Evolutionary conservation across 1,140 invertebrate species (phyloP), one percentile per base, ranked within the genome.

Genomic region (Drosophila hydei): DNA sequence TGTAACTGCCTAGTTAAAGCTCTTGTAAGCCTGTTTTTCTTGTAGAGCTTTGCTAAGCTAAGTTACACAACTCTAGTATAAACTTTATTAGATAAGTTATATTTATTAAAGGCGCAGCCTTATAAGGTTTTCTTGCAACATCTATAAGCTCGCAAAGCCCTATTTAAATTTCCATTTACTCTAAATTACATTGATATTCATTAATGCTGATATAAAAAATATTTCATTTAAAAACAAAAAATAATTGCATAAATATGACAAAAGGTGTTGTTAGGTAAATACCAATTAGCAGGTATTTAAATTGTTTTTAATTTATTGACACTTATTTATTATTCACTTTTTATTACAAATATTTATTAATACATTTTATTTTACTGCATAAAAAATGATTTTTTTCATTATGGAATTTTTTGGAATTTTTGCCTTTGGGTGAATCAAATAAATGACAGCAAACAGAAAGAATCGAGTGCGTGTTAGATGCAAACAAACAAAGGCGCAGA

Each of bases 371-470:
- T 40, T 52, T 38, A 27, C 21, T 11, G 27, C 16, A 25, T 62
- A 38, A 43, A 7, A 55, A 59, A 45, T 43, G 19, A 1, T 23
- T 27, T 21, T 48, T 47, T 9, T 40, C 14, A 50, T 58, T 19
- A 50, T 64, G 48, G 11, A 45, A n/a, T 40, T 59, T 5, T 14
- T 30, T 18, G 16, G 14, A 55, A 14, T 54, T 70, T 25, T 56
- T 61, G 64, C 48, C 63, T 12, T 33, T 25, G 50, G 63, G 70
- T 61, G 55, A 18, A 21, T 33, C 14, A 11, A 30, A 11, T 60
- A 25, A n/a, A 43, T 42, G 70, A 60, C 38, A 40, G 63, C 50
- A 52, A 51, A 59, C 61, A 72, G 51, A 60, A 47, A 59, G 45
- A 58, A 61, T 63, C 43, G 62, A 25, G 52, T 23, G 40, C 23